Evolutionary conservation across 1,140 invertebrate genomes (phyloP).

Genomic region (Papilio helenus): DNA sequence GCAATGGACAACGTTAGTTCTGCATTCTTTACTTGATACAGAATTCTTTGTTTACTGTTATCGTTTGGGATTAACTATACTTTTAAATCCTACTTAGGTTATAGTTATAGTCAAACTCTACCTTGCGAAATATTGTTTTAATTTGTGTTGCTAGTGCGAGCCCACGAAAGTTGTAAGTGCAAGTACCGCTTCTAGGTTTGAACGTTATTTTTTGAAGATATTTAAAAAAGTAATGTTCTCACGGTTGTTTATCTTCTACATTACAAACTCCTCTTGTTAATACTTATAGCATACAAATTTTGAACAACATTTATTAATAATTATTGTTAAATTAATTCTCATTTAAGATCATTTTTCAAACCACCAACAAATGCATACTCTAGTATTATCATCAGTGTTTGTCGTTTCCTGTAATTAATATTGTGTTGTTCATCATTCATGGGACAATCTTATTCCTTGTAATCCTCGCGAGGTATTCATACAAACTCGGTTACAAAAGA

Average conservation of each 20-base stretch:
- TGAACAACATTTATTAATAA: neutral
- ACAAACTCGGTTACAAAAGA: conserved; percentile 4
- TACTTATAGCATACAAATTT: neutral
- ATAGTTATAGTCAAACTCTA: too few relatives aligned
- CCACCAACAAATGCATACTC: neutral
- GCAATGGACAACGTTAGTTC: neutral
- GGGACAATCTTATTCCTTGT: neutral
- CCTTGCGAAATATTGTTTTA: too few relatives aligned
- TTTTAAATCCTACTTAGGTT: neutral
- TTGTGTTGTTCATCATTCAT: conserved; percentile 24
- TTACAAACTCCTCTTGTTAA: neutral
- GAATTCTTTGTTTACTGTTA: conserved; percentile 3
- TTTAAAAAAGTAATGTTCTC: too few relatives aligned
- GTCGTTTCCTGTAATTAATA: conserved; percentile 27
- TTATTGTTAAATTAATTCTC: neutral
- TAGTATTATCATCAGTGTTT: neutral
- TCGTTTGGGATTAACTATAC: neutral
- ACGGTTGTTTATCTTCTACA: neutral
- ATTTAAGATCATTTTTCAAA: neutral
- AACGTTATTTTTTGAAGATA: too few relatives aligned
- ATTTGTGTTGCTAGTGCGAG: too few relatives aligned
- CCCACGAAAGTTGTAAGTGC: too few relatives aligned
- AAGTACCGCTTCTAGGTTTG: too few relatives aligned
- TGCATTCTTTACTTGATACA: conserved; percentile 22
- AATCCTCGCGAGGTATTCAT: conserved; percentile 4